Conservation (phyloP, 1,140 invertebrate genomes). For the Eupristina koningsbergeri region DNA sequence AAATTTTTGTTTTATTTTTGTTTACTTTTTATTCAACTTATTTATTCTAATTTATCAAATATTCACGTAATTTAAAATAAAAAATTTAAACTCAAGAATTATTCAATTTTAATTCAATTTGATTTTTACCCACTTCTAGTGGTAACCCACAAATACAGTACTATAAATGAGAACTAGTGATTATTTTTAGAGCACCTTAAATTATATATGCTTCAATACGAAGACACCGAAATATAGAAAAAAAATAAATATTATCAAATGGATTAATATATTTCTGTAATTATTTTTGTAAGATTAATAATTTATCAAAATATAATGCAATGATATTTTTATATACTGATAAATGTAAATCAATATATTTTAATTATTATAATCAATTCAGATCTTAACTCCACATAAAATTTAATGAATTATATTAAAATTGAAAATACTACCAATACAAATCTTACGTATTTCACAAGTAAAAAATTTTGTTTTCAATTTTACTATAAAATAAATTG, state of each 20-base stretch:
- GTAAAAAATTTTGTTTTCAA: neutral
- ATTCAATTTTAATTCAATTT: constrained; percentile 45
- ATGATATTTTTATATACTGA: neutral
- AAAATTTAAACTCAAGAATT: neutral
- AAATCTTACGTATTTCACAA: too few species aligned
- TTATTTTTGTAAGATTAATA: neutral
- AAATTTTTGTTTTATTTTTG: neutral
- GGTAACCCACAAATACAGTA: constrained; percentile 37
- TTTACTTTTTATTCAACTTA: neutral
- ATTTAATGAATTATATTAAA: too few species aligned
- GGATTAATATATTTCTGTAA: neutral
- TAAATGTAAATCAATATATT: neutral
- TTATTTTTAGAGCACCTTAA: neutral
- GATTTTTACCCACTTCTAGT: neutral
- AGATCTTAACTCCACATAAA: too few species aligned
- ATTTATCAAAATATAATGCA: neutral
- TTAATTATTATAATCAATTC: too few species aligned
- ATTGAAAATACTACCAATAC: too few species aligned
- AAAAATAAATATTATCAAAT: constrained; percentile 16
- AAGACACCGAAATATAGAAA: too few species aligned
- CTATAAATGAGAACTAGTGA: constrained; percentile 15
- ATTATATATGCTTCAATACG: constrained; percentile 7
- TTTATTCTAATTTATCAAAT: neutral
- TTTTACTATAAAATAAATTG: neutral
- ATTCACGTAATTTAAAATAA: neutral